Conservation (phyloP, 2,888 invertebrate genomes). For the Criorhina ranunculi region DNA sequence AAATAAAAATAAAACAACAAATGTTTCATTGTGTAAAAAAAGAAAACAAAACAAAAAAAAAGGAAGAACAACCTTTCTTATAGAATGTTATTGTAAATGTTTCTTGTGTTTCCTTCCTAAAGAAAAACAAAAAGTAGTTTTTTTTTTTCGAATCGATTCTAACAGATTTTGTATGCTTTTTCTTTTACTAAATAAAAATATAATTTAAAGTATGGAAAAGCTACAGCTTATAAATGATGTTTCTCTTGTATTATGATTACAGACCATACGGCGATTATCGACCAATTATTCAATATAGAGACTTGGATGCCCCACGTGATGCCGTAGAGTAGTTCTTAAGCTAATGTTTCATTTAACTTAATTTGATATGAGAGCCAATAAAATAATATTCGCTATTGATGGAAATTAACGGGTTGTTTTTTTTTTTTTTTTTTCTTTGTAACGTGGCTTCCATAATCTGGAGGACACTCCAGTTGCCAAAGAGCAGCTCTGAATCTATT, state of each 20-base stretch:
- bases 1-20: conserved; percentile 45
- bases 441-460: too few species aligned
- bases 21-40: conserved; percentile 68
- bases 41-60: too few species aligned
- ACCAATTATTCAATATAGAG: conserved; percentile 96
- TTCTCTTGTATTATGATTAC: conserved; percentile 85
- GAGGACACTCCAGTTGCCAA: too few species aligned
- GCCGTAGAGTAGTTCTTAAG: conserved; percentile 91
- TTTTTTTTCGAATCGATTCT: conserved; percentile 10
- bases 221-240: conserved; percentile 75
- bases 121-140: conserved; percentile 27
- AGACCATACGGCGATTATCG: conserved; percentile 92
- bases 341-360: conserved; percentile 41
- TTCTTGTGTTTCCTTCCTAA: conserved; percentile 78
- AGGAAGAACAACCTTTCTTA: conserved; percentile 42
- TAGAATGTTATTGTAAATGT: conserved; percentile 54
- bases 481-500: too few species aligned
- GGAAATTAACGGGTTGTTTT: too few species aligned
- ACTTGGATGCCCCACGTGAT: conserved; percentile 96
- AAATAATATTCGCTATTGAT: conserved; percentile 29
- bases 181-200: conserved; percentile 67
- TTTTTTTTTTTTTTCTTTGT: too few species aligned
- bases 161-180: conserved; percentile 45
- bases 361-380: conserved; percentile 51
- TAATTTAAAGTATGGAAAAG: conserved; percentile 55